These are phyloP conservation scores for Sarcophaga caerulescens DNA, from an alignment of 2,888 invertebrate genomes.

Conservation along the genomic window DNA sequence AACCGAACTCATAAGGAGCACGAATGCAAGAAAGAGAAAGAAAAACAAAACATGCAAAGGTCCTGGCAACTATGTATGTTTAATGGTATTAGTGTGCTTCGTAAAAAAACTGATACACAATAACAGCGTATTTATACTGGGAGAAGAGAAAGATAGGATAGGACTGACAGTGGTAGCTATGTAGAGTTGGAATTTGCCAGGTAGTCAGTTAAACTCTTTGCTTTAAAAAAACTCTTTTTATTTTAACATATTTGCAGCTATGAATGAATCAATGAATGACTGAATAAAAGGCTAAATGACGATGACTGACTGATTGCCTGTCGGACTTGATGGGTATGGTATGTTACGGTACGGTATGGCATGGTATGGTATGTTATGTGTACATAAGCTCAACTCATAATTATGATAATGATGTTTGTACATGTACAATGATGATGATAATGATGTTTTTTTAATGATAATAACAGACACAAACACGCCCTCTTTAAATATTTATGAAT, in stretches of 20 bases:
- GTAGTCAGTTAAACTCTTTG: too few relatives aligned
- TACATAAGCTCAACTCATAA: slow-evolving; percentile 6
- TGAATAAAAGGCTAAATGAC: background rate
- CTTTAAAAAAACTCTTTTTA: too few relatives aligned
- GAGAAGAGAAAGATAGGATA: background rate
- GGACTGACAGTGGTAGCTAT: background rate
- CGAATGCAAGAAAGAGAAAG: slow-evolving; percentile 57
- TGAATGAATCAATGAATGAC: slow-evolving; percentile 48
- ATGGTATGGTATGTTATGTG: background rate
- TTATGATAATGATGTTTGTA: slow-evolving; percentile 36
- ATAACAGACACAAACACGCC: slow-evolving; percentile 63
- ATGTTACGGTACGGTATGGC: too few relatives aligned
- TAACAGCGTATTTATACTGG: background rate
- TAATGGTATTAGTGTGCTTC: background rate
- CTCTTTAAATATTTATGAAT: slow-evolving; percentile 68
- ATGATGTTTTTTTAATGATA: slow-evolving; percentile 11
- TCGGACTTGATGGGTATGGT: too few relatives aligned
- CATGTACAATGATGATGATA: slow-evolving; percentile 63
- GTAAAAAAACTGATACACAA: background rate
- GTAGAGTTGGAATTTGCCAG: too few relatives aligned
- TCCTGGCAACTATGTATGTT: background rate
- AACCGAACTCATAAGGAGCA: background rate
- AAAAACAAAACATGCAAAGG: background rate
- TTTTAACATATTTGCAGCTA: slow-evolving; percentile 29
- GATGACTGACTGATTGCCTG: too few relatives aligned